phyloP scores from a whole-genome alignment of 2,797 vertebrate species.

The Tiaroga cobitis region DNA sequence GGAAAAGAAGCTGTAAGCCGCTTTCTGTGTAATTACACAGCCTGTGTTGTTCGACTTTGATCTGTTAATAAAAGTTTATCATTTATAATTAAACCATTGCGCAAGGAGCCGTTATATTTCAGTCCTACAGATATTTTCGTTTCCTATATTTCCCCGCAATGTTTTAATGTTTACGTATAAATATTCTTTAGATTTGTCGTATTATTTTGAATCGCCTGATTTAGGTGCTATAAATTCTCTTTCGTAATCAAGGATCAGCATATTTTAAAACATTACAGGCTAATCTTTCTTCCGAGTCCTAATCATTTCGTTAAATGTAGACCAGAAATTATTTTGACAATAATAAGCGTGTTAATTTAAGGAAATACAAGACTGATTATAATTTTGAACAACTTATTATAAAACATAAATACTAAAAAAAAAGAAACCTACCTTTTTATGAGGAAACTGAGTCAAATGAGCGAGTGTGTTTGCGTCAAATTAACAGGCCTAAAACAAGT shows the following conservation, averaged over 20 bases:
- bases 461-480: conserved; percentile 10
- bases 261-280: conserved; percentile 4
- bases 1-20: conserved; percentile 75
- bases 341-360: not conserved
- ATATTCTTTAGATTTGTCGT: not conserved
- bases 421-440: conserved; percentile 41
- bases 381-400: not conserved
- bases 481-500: conserved; percentile 22
- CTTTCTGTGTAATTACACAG: conserved; percentile 84
- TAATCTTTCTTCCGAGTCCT: not conserved
- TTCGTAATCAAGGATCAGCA: conserved; percentile 24
- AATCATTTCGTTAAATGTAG: not conserved
- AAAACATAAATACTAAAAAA: not conserved
- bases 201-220: not conserved
- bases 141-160: not conserved
- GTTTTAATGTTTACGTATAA: too few species aligned
- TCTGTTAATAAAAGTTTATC: conserved; percentile 75
- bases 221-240: not conserved
- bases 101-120: conserved; percentile 16
- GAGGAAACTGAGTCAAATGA: conserved; percentile 9
- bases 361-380: not conserved
- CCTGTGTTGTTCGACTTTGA: conserved; percentile 69
- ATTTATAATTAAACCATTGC: conserved; percentile 37
- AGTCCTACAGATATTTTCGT: not conserved
- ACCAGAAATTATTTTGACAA: conserved; percentile 38